These are phyloP conservation scores for Ditylenchus dipsaci DNA, from an alignment of 1,140 invertebrate genomes.

Conservation along the genomic window DNA sequence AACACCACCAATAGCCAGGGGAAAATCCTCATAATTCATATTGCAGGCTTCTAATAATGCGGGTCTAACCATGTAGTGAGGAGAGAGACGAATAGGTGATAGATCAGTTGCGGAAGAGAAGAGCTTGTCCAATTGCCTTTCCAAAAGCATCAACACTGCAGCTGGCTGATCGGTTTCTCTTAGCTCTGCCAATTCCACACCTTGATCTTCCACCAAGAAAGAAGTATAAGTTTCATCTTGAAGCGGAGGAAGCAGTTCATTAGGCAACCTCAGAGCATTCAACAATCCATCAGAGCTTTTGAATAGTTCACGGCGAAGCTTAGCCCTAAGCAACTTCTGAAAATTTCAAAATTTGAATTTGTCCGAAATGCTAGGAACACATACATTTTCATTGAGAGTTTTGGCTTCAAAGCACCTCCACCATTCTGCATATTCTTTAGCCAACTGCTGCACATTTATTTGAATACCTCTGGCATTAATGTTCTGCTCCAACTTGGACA, in stretches of 20 bases:
- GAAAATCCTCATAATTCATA: background rate
- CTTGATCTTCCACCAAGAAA: background rate
- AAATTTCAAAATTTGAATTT: too few species aligned
- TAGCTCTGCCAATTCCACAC: background rate
- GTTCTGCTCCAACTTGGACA: background rate
- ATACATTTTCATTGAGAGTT: background rate
- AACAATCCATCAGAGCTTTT: background rate
- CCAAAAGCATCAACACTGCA: background rate
- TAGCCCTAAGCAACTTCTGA: background rate
- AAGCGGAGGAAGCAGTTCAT: background rate
- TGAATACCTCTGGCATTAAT: slow-evolving; percentile 9
- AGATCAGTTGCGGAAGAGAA: background rate
- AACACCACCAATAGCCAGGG: background rate
- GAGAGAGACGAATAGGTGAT: slow-evolving; percentile 8
- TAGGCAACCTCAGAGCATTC: slow-evolving; percentile 1
- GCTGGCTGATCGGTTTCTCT: background rate
- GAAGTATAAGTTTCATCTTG: background rate
- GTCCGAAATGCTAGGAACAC: background rate
- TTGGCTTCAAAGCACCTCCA: slow-evolving; percentile 6
- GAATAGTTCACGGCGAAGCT: background rate
- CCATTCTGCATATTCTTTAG: slow-evolving; percentile 16
- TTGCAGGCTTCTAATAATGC: slow-evolving; percentile 18
- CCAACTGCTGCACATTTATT: background rate
- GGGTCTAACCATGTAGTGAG: slow-evolving; percentile 16
- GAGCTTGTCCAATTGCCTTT: background rate